Evolutionary conservation across 2,888 invertebrate species (phyloP), one percentile per base, ranked within the genome.

Genomic region (Hydrotaea diabolus): DNA sequence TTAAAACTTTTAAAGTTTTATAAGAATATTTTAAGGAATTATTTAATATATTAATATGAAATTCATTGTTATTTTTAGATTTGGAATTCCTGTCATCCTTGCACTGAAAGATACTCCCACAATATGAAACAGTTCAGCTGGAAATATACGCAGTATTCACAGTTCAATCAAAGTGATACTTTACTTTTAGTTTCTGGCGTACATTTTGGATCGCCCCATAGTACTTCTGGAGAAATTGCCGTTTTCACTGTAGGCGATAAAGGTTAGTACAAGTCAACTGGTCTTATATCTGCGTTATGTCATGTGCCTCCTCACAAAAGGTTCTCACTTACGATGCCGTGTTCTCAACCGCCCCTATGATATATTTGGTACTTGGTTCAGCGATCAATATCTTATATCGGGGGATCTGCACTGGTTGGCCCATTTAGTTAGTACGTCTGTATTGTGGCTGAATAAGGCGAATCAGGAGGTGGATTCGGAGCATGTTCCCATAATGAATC

Each of bases 301-400:
- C 19, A 17, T 71, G 26, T 82, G 66, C 15, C n/a, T 77, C n/a
- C 57, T 39, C 23, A 64, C 17, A 95, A 95, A 94, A 89, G 94
- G 94, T 76, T 96, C 96, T 88, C 93, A 94, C 86, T 93, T 96
- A 46, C 95, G 95, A 87, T 96, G 96, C 88, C 93, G 96, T 72
- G 96, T 97, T 8, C 94, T 95, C 69, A 97, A 97, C 92, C 96
- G 96, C 88, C 97, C 97, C 0, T 97, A 97, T 89, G 97, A 97
- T 91, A 95, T 97, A 86, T 97, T 97, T 92, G 97, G 97, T 9
- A 96, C 96, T n/a, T 97, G 97, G 97, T 97, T 96, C 90, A 96
- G 96, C 89, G 96, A 96, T 90, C 94, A 95, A 87, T 96, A 96
- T 90, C 93, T 97, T 11, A 92, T 97, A 55, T 96, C 96, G 9